Conservation (phyloP, 1,140 invertebrate species). For the Trissolcus basalis region DNA sequence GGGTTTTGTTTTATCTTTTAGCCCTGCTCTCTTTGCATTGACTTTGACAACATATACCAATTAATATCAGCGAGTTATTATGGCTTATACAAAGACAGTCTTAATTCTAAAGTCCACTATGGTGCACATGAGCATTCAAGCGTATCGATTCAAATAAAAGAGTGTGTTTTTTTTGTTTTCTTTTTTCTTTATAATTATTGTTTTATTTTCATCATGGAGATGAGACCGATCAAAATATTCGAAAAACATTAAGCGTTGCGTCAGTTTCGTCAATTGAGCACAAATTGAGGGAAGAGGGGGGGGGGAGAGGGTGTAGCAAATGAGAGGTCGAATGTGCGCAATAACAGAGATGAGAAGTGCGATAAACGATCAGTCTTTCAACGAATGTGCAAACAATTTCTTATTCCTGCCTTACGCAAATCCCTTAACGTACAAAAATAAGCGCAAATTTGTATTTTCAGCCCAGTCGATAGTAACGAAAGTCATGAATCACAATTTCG, state of each 20-base stretch:
- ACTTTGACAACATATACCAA: constrained; percentile 52
- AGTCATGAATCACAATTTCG: too few species aligned
- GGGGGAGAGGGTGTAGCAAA: neutral
- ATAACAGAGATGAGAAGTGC: constrained; percentile 18
- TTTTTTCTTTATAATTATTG: neutral
- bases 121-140: constrained; percentile 57
- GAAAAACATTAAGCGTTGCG: too few species aligned
- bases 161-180: neutral
- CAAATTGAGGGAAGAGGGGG: constrained; percentile 14
- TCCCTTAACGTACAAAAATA: constrained; percentile 1
- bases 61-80: constrained; percentile 66
- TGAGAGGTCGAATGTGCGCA: constrained; percentile 31
- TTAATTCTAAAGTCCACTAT: constrained; percentile 64
- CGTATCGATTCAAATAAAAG: constrained; percentile 50
- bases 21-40: constrained; percentile 55
- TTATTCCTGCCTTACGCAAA: neutral
- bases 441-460: neutral
- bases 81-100: constrained; percentile 67
- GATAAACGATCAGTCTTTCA: constrained; percentile 54
- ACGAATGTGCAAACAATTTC: constrained; percentile 47
- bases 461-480: too few species aligned
- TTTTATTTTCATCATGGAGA: neutral
- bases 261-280: constrained; percentile 24
- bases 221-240: too few species aligned
- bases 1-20: constrained; percentile 25